Conservation (phyloP, 2,888 invertebrate genomes). For the Polylopha cassiicola region DNA sequence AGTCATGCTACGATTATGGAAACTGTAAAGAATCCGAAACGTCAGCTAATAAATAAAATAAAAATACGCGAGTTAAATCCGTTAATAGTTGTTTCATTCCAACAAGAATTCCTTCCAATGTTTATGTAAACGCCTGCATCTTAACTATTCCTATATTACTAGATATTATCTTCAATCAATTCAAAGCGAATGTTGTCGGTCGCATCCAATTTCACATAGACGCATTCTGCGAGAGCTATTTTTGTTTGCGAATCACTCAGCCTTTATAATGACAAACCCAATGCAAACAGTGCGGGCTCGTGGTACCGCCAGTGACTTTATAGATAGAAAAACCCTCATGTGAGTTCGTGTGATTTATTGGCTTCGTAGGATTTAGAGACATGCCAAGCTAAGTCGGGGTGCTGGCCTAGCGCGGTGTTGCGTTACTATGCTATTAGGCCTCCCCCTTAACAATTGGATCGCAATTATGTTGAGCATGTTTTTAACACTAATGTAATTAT, state of each 20-base stretch:
- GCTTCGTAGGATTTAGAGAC: constrained; percentile 74
- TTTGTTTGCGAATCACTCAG: constrained; percentile 57
- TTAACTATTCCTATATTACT: too few relatives aligned
- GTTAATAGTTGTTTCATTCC: too few relatives aligned
- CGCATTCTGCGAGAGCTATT: constrained; percentile 28
- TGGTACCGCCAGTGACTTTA: constrained; percentile 57
- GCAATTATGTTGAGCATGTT: constrained; percentile 32
- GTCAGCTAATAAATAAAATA: too few relatives aligned
- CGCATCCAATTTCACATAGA: too few relatives aligned
- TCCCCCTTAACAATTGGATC: constrained; percentile 41
- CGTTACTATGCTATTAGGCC: constrained; percentile 58
- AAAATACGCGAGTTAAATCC: too few relatives aligned
- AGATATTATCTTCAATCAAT: too few relatives aligned
- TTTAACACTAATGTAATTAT: too few relatives aligned
- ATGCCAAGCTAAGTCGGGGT: constrained; percentile 59
- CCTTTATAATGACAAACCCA: constrained; percentile 57
- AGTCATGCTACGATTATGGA: too few relatives aligned
- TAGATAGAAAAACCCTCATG: constrained; percentile 66
- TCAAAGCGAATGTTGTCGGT: too few relatives aligned
- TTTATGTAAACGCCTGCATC: too few relatives aligned
- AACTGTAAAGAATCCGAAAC: too few relatives aligned
- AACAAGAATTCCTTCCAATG: too few relatives aligned
- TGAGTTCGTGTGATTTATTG: constrained; percentile 78
- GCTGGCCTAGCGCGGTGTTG: constrained; percentile 50
- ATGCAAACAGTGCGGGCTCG: constrained; percentile 42